phyloP scores from a whole-genome alignment of 2,888 invertebrate genomes.

The Sycophila texana region DNA sequence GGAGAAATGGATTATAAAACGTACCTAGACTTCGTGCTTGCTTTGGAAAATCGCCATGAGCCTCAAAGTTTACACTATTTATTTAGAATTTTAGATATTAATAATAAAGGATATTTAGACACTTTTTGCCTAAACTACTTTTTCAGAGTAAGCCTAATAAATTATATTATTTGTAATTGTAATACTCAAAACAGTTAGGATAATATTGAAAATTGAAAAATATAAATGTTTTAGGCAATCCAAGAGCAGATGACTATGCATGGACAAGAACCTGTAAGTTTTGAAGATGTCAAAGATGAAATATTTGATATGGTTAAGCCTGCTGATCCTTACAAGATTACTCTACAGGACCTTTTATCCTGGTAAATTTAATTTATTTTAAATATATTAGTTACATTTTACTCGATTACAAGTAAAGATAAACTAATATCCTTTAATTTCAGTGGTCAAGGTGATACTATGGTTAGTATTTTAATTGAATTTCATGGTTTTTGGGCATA shows the following conservation, averaged over 20 bases:
- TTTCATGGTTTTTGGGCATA: constrained; percentile 98
- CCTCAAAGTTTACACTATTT: constrained; percentile 94
- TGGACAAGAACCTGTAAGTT: constrained; percentile 92
- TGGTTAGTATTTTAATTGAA: constrained; percentile 95
- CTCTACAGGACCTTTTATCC: constrained; percentile 88
- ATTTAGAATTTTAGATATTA: constrained; percentile 93
- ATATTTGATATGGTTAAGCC: constrained; percentile 99
- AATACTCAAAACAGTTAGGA: background rate
- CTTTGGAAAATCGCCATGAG: constrained; percentile 93
- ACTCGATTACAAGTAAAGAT: background rate
- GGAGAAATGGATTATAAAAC: constrained; percentile 98
- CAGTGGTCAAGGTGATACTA: constrained; percentile 95
- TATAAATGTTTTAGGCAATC: constrained; percentile 81
- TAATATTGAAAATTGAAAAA: too few species aligned
- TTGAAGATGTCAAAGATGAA: constrained; percentile 97
- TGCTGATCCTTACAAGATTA: constrained; percentile 88
- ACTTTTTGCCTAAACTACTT: constrained; percentile 95
- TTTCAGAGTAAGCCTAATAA: constrained; percentile 81
- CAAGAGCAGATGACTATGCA: constrained; percentile 92
- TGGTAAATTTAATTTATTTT: constrained; percentile 76
- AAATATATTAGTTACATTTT: constrained; percentile 7
- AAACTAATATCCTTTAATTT: constrained; percentile 60
- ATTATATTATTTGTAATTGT: background rate
- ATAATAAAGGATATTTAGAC: constrained; percentile 91
- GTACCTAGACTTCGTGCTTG: constrained; percentile 94